Evolutionary conservation across 2,113 vertebrate genomes (phyloP), one percentile per base, ranked within the genome.

Genomic region (Zosterops japonicus): DNA sequence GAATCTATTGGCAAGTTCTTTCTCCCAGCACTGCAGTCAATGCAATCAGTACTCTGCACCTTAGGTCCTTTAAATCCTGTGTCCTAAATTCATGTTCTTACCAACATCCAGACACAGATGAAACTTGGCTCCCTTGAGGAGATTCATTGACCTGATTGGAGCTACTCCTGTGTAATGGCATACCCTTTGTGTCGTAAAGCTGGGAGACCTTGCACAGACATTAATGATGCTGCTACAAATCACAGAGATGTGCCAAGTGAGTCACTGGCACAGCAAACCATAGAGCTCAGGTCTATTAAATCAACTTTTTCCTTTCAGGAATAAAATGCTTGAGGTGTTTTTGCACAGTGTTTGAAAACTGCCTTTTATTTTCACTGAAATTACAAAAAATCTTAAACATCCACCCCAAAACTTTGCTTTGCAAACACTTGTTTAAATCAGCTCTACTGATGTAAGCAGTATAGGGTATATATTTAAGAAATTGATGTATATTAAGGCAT

Each of bases 61-160:
- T 53, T 22, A 69, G 31, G 18, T 67, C 59, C 64, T 89, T 83
- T 67, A 92, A 93, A 69, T 63, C 15, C 28, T 74, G 7, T 46
- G 27, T 83, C 52, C 71, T 88, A 77, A 88, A 90, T 56, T 53
- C 39, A 11, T 74, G 63, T 41, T 91, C 59, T 31, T 83, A 35
- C 21, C 60, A 83, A 52, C 39, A 88, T 46, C 20, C 52, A 75
- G 84, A 81, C 64, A 77, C 27, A 56, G 77, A 85, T 86, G 88
- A 96, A 95, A 88, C 41, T 90, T 68, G 76, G 79, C 90, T 96
- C 85, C 75, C 87, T 83, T 64, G 82, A 92, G 78, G 68, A 94
- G 85, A 80, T 94, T 91, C 79, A 60, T 15, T 96, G 94, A 95
- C 91, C 85, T 93, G 82, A 29, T 42, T 95, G 78, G 82, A 63